Evolutionary conservation across 2,113 vertebrate species (phyloP), one percentile per base, ranked within the genome.

Genomic region (Sciurus niger): DNA sequence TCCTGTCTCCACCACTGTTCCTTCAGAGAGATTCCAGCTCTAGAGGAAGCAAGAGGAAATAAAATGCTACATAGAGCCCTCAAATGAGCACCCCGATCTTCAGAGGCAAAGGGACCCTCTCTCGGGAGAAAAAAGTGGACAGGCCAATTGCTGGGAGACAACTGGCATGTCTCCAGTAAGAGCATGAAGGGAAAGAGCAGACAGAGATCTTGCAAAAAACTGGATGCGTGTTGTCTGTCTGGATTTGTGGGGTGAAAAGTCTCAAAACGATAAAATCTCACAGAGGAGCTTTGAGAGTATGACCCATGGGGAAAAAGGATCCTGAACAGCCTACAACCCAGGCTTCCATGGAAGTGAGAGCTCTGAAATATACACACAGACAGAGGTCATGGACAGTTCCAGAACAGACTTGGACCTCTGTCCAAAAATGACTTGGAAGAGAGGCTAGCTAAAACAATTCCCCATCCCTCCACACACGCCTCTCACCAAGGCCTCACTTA

Each of bases 401-500:
- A 90, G 93, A 93, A 73, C 1, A 96, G 95, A 90, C 79, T 93
- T 92, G 90, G 95, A 94, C 86, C 87, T 93, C 86, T 51, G 93
- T 67, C 89, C 84, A 93, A 93, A 90, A 51, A 86, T 25, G 72
- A 76, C 67, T 46, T 84, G 80, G 79, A 96, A 94, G 94, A 73
- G 30, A 43, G 1, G n/a, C 85, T 60, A 68, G 91, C 84, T 55
- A 48, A 79, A 80, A 46, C 77, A 78, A 77, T 60, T 74, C 84
- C 72, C 67, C 73, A 40, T 40, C 43, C 76, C 92, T 43, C 51
- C 34, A 70, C 37, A 70, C 17, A 76, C 65, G 30, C 88, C 90
- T 80, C 90, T 86, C 58, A 70, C 46, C 40, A 89, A 90, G 90
- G 4, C 46, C 73, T 96, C 76, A 17, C 67, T 93, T 95, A 96